Evolutionary conservation across 1,140 invertebrate species (phyloP).

Genomic region (Microplitis demolitor): DNA sequence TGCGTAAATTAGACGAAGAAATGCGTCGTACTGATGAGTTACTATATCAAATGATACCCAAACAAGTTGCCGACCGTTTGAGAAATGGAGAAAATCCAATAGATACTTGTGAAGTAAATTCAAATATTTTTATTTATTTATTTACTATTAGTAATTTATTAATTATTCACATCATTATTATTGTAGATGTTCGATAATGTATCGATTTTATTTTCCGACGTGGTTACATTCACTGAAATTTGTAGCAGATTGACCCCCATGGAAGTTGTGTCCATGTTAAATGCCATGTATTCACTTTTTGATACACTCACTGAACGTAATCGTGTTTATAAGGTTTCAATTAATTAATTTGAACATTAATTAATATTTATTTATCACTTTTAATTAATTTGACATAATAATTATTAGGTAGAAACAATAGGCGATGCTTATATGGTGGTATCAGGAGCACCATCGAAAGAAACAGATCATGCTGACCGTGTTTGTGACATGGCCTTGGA

Average conservation of each 20-base stretch:
- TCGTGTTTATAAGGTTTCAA: constrained; percentile 87
- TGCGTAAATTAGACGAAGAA: constrained; percentile 93
- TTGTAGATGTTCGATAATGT: constrained; percentile 91
- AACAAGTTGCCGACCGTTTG: constrained; percentile 91
- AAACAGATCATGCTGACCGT: constrained; percentile 87
- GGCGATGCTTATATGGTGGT: constrained; percentile 98
- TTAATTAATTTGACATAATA: too few species aligned
- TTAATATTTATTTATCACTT: too few species aligned
- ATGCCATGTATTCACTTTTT: constrained; percentile 93
- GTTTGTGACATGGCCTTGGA: constrained; percentile 97
- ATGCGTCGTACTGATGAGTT: constrained; percentile 95
- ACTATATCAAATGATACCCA: constrained; percentile 98
- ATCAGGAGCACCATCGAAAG: constrained; percentile 89
- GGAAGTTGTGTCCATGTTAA: constrained; percentile 97
- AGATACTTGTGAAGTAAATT: constrained; percentile 89
- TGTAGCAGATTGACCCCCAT: constrained; percentile 93
- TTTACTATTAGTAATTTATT: neutral
- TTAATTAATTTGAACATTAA: too few species aligned
- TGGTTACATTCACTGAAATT: constrained; percentile 96
- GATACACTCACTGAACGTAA: constrained; percentile 91
- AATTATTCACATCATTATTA: neutral
- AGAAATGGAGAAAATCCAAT: constrained; percentile 91
- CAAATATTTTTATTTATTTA: neutral
- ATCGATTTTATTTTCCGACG: constrained; percentile 95
- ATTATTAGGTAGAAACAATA: constrained; percentile 85